Evolutionary conservation across 1,140 invertebrate species (phyloP).

Genomic region (Limonius californicus): DNA sequence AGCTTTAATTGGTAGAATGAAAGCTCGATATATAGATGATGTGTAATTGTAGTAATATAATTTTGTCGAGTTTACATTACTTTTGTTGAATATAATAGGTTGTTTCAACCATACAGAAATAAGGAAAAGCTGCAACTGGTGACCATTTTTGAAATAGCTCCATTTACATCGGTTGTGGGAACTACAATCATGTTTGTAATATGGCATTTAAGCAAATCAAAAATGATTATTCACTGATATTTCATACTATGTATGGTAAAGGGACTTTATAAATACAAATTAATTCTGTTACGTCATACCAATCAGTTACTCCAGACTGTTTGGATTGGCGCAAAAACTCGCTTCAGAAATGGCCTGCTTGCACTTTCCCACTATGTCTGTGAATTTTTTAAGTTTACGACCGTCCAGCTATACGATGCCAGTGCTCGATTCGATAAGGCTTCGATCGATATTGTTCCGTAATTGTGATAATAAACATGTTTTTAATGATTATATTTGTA

Average conservation of each 20-base stretch:
- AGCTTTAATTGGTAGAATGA: background rate
- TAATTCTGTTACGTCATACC: background rate
- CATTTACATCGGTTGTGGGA: background rate
- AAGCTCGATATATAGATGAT: background rate
- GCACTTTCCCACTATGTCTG: background rate
- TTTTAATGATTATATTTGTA: constrained; percentile 26
- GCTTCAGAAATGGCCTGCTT: background rate
- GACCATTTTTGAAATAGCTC: background rate
- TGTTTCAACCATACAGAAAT: background rate
- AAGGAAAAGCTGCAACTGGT: background rate
- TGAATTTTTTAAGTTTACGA: background rate
- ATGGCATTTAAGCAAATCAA: background rate
- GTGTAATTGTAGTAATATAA: background rate
- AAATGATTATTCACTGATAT: too few species aligned
- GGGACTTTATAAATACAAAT: background rate
- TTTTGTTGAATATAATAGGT: background rate
- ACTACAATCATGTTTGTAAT: background rate
- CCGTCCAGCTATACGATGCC: constrained; percentile 28
- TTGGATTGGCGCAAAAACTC: too few species aligned
- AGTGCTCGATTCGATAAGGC: constrained; percentile 27
- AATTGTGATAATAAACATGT: constrained; percentile 46
- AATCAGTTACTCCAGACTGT: too few species aligned
- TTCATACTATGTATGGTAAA: background rate
- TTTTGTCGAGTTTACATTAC: background rate
- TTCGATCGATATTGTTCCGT: constrained; percentile 34